These are phyloP conservation scores for Subacronicta megacephala DNA, from an alignment of 2,888 invertebrate genomes.

Conservation along the genomic window DNA sequence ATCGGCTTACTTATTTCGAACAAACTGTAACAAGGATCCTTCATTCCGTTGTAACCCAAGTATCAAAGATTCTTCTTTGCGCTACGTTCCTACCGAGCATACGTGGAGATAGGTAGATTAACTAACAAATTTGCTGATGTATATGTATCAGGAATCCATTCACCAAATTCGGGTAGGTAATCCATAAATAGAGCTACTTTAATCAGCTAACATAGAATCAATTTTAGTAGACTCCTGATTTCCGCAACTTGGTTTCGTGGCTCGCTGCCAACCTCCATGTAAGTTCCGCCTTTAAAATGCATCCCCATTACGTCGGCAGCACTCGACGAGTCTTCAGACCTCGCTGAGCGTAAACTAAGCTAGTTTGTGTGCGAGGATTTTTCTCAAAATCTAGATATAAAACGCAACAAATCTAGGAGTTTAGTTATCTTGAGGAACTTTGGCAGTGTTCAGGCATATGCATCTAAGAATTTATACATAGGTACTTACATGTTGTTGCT, in stretches of 20 bases:
- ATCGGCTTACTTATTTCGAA: no score
- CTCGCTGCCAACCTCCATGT: slow-evolving; percentile 64
- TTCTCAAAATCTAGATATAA: slow-evolving; percentile 44
- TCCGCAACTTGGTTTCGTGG: slow-evolving; percentile 68
- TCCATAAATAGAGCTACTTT: slow-evolving; percentile 28
- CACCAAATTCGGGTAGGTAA: no score
- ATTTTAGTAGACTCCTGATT: slow-evolving; percentile 63
- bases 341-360: slow-evolving; percentile 64
- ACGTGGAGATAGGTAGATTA: no score
- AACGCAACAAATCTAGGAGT: slow-evolving; percentile 32
- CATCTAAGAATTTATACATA: neutral
- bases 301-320: slow-evolving; percentile 75
- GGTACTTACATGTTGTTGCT: no score
- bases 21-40: no score
- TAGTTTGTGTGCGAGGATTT: slow-evolving; percentile 55
- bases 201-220: slow-evolving; percentile 52
- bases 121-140: no score
- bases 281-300: slow-evolving; percentile 68
- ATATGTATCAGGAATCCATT: no score
- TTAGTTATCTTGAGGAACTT: slow-evolving; percentile 4
- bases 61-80: no score
- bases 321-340: slow-evolving; percentile 66
- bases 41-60: no score
- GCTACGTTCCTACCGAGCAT: no score
- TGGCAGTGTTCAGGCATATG: no score